Conservation (phyloP, 2,888 invertebrate genomes). For the Stenolophus ochropezus region DNA sequence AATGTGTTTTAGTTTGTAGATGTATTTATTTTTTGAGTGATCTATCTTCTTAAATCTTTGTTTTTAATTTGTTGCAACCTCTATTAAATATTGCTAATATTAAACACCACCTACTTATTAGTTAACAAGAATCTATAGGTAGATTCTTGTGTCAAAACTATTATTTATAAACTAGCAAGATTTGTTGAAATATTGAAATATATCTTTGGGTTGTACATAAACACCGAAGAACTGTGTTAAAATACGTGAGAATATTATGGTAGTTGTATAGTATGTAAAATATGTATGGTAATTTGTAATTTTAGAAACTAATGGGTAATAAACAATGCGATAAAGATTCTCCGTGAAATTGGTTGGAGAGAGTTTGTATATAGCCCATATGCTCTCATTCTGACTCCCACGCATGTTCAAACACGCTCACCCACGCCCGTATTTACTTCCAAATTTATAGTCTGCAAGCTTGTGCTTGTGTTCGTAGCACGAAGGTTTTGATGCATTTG, state of each 20-base stretch:
- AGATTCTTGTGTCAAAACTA: too few relatives aligned
- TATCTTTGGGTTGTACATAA: too few relatives aligned
- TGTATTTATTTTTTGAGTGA: too few relatives aligned
- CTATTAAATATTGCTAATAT: too few relatives aligned
- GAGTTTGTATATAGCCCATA: not conserved
- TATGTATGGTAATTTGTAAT: not conserved
- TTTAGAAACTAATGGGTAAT: not conserved
- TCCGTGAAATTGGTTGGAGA: not conserved
- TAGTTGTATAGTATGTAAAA: not conserved
- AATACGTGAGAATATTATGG: not conserved
- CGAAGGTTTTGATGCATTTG: constrained; percentile 39
- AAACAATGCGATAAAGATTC: not conserved
- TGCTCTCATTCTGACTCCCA: constrained; percentile 35
- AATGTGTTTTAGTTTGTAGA: too few relatives aligned
- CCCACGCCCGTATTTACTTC: constrained; percentile 40
- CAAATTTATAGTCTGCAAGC: constrained; percentile 44
- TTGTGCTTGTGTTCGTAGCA: constrained; percentile 36
- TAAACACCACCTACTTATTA: too few relatives aligned
- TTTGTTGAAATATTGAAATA: not conserved
- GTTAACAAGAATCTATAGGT: too few relatives aligned
- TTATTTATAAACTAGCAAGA: not conserved
- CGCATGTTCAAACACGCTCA: constrained; percentile 3
- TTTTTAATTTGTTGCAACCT: too few relatives aligned
- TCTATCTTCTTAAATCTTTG: too few relatives aligned
- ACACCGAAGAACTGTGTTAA: not conserved